A percentile compares a stretch with the other conserved stretches of the same genome.
Evolutionary conservation across 1,140 invertebrate species (phyloP).

Genomic region (Atta cephalotes): DNA sequence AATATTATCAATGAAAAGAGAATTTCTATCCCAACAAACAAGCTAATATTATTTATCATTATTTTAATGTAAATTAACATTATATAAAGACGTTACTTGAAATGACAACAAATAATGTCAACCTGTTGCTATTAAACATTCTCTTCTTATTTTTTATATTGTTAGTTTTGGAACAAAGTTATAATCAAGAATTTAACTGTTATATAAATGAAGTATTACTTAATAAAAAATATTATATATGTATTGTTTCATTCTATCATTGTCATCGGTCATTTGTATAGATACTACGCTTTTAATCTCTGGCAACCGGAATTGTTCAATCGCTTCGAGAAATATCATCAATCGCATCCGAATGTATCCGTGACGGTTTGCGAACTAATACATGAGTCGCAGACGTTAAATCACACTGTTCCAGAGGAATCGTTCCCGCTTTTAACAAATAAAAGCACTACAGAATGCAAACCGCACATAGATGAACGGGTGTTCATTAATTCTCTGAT

Average conservation of each 20-base stretch:
- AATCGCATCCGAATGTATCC: constrained; percentile 83
- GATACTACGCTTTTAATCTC: constrained; percentile 90
- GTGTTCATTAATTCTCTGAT: constrained; percentile 86
- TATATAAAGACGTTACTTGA: too few species aligned
- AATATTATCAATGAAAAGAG: background rate
- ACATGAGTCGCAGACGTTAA: constrained; percentile 2
- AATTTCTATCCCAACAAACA: background rate
- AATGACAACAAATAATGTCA: too few species aligned
- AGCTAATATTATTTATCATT: too few species aligned
- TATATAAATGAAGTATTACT: background rate
- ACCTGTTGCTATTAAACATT: background rate
- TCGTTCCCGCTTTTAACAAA: background rate
- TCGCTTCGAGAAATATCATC: constrained; percentile 86
- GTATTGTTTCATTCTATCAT: background rate
- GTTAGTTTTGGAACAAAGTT: background rate
- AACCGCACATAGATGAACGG: constrained; percentile 76
- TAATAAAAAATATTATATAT: background rate
- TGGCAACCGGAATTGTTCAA: constrained; percentile 91
- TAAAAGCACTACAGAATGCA: constrained; percentile 42
- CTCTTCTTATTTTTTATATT: constrained; percentile 23
- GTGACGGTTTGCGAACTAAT: constrained; percentile 86
- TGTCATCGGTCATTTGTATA: constrained; percentile 74
- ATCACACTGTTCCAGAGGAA: background rate
- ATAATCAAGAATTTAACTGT: background rate
- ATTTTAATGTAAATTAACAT: too few species aligned